Conservation (phyloP, 1,140 invertebrate genomes). For the Camponotus floridanus region DNA sequence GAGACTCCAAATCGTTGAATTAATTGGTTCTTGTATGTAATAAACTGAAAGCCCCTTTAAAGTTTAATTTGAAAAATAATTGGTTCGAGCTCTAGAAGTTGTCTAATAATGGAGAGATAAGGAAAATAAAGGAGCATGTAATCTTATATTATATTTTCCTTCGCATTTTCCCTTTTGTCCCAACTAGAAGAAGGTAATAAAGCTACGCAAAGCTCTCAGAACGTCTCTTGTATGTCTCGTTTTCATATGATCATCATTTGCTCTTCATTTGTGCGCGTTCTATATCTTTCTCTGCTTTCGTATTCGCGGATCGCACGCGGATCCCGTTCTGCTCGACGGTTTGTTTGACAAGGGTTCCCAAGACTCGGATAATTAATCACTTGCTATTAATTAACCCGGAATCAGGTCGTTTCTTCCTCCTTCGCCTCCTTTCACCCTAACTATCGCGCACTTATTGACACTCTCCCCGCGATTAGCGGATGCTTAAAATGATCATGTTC, state of each 20-base stretch:
- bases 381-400: slow-evolving; percentile 82
- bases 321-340: slow-evolving; percentile 57
- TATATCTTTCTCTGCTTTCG: slow-evolving; percentile 30
- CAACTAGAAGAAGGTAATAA: slow-evolving; percentile 20
- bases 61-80: too few species aligned
- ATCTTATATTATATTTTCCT: too few species aligned
- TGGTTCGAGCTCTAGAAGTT: too few species aligned
- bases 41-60: too few species aligned
- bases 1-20: too few species aligned
- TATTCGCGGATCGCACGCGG: slow-evolving; percentile 40
- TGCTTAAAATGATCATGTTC: background rate
- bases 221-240: background rate
- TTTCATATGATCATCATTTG: background rate
- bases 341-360: slow-evolving; percentile 80
- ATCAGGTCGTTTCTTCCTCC: slow-evolving; percentile 59
- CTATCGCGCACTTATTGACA: background rate
- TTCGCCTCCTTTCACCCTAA: slow-evolving; percentile 7
- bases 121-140: too few species aligned
- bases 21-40: too few species aligned
- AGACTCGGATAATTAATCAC: slow-evolving; percentile 80
- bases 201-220: background rate
- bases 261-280: background rate
- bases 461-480: background rate
- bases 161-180: too few species aligned
- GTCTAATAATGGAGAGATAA: too few species aligned